Evolutionary conservation across 2,113 vertebrate genomes (phyloP), one percentile per base, ranked within the genome.

Genomic region (Collichthys lucidus): DNA sequence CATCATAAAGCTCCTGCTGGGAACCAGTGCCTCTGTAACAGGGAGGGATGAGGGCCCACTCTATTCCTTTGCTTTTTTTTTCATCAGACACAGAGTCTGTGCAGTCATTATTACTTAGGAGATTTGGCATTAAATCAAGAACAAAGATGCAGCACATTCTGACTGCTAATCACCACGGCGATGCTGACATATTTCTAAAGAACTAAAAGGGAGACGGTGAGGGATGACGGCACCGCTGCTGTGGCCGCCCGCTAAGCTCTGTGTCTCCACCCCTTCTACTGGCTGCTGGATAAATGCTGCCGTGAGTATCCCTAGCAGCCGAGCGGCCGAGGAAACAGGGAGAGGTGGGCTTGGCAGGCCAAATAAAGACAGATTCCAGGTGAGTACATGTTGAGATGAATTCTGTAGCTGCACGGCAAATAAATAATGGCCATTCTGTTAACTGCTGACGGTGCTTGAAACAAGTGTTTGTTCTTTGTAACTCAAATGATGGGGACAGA

Each of bases 51-150:
- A 86, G 76, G 79, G 53, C 65, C 75, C 75, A 71, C 73, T 83
- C 75, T 60, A 22, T 74, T 80, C 42, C 49, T 83, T 84, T 64
- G 62, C 47, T 63, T 74, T 78, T 81, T 74, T 83, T 61, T 35
- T 35, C 72, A 0, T 84, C 75, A 80, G 86, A 87, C 78, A 82
- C 77, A 53, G 61, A 78, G 84, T 63, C 77, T 83, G 85, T 82
- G 87, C 84, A 91, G 89, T 89, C 86, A 76, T 88, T 92, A 91
- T 90, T 90, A 79, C 91, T 90, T 87, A 80, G 68, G 55, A 88
- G 82, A 90, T 85, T 87, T 92, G 90, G 86, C 90, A 86, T 85
- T 80, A 88, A 93, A 93, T 93, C 87, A 93, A 94, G 87, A 85
- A 90, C 88, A 92, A 90, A 89, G 82, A 85, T 63, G 50, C 75